Percentiles rank a stretch among this genome's conserved stretches.
Evolutionary conservation across 2,888 invertebrate genomes (phyloP).

Genomic region (Caenorhabditis angaria): DNA sequence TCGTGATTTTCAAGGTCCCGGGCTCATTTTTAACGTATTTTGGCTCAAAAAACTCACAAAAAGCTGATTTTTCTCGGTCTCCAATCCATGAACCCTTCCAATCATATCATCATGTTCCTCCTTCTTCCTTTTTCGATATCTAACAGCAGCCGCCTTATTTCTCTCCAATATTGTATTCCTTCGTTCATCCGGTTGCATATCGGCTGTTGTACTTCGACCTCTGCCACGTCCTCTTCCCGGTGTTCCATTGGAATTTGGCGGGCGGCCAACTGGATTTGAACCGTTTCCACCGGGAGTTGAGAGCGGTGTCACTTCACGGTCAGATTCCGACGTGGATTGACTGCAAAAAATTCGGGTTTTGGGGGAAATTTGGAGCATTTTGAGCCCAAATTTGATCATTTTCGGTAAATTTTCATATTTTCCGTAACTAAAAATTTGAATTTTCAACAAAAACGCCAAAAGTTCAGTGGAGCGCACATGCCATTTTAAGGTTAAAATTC

Average conservation of each 20-base stretch:
- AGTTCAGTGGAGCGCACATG: too few species aligned
- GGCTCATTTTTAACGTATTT: neutral
- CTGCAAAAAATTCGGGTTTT: slow-evolving; percentile 15
- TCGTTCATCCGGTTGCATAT: slow-evolving; percentile 69
- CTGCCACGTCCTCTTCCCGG: slow-evolving; percentile 58
- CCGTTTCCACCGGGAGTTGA: slow-evolving; percentile 17
- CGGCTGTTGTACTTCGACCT: slow-evolving; percentile 58
- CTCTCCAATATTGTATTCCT: slow-evolving; percentile 55
- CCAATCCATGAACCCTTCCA: slow-evolving; percentile 63
- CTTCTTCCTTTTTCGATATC: slow-evolving; percentile 71
- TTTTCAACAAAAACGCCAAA: too few species aligned
- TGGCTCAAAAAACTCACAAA: slow-evolving; percentile 14
- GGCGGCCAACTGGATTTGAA: slow-evolving; percentile 36
- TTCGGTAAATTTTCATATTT: too few species aligned
- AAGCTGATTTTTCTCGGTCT: slow-evolving; percentile 60
- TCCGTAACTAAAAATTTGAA: too few species aligned
- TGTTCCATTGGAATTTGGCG: slow-evolving; percentile 39
- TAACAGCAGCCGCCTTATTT: slow-evolving; percentile 71
- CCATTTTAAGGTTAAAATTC: too few species aligned
- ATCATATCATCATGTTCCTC: slow-evolving; percentile 71
- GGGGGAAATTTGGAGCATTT: neutral
- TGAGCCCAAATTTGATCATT: neutral
- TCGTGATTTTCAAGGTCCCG: too few species aligned
- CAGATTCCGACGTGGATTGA: slow-evolving; percentile 33
- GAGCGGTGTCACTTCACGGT: slow-evolving; percentile 23